Conservation (phyloP, 2,113 vertebrate species). For the Periophthalmus modestus region DNA sequence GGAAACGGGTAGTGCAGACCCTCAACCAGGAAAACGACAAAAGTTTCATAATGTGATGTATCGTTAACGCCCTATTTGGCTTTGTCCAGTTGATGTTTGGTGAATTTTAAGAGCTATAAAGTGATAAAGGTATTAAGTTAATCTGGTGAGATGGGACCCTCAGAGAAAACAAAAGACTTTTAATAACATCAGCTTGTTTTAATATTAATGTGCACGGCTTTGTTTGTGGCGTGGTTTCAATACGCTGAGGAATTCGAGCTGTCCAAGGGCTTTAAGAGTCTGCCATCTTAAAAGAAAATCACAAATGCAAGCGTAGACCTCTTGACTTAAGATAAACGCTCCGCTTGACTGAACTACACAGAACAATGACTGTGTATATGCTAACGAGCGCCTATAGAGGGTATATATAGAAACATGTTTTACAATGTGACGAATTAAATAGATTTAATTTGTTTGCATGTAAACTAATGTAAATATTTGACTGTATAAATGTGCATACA, state of each 20-base stretch:
- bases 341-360: not conserved
- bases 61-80: too few relatives aligned
- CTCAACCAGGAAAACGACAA: too few relatives aligned
- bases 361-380: not conserved
- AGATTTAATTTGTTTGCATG: not conserved
- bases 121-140: not conserved
- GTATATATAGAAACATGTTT: not conserved
- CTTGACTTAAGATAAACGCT: not conserved
- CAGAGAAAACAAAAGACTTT: conserved; percentile 8
- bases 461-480: not conserved
- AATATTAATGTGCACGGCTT: not conserved
- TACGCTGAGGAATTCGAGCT: not conserved
- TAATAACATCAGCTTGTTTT: not conserved
- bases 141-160: not conserved
- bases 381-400: not conserved
- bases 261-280: not conserved
- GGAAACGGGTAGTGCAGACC: too few relatives aligned
- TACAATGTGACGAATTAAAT: not conserved
- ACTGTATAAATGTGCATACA: not conserved
- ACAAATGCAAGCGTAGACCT: conserved; percentile 2
- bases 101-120: too few relatives aligned
- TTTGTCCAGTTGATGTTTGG: too few relatives aligned
- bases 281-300: conserved; percentile 1
- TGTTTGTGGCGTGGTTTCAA: not conserved
- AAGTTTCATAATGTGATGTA: too few relatives aligned